Evolutionary conservation across 1,140 invertebrate species (phyloP), one percentile per base, ranked within the genome.

Genomic region (Trinorchestia longiramus): DNA sequence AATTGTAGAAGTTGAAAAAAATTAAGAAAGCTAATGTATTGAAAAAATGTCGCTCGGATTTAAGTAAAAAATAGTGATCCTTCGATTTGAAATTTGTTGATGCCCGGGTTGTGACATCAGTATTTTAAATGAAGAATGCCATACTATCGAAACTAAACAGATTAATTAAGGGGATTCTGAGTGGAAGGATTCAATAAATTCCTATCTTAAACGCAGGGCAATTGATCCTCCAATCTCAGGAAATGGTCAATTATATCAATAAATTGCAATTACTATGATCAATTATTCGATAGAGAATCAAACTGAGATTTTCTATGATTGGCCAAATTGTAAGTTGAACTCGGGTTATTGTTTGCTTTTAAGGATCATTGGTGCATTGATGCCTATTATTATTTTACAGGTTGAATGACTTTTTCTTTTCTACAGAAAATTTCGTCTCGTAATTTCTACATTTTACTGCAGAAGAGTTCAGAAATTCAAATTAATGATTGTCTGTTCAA

Each of bases 191-290:
- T 77, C 62, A 77, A 36, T 77, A 77, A 11, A 77, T 77, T 15
- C 62, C 62, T 3, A 19, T 77, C 62, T 77, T 77, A 77, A 77
- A 77, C 62, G 28, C 62, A 4, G 28, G 88, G 88, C 43, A 91
- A 43, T 91, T 91, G 43, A 11, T 91, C 88, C 4, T 11, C 41
- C 41, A 42, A 42, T 91, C 88, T 8, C 19, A 91, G 88, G 88
- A 91, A 91, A 43, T 44, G 88, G 41, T 42, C 88, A 91, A 23
- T 91, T 91, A 43, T 44, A 42, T 44, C 43, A 91, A 91, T 91
- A 91, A 91, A 91, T 91, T 91, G 41, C 41, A 91, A 91, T 91
- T 77, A 77, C 62, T 77, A 11, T 36, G 62, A 77, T 53, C 47
- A 53, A 77, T 36, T 36, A 77, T 77, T 36, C 62, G 28, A 77